A percentile compares a stretch with the other conserved stretches of the same genome.
These are phyloP conservation scores for Callaeas wilsoni DNA, from an alignment of 2,113 vertebrate genomes.

Conservation along the genomic window DNA sequence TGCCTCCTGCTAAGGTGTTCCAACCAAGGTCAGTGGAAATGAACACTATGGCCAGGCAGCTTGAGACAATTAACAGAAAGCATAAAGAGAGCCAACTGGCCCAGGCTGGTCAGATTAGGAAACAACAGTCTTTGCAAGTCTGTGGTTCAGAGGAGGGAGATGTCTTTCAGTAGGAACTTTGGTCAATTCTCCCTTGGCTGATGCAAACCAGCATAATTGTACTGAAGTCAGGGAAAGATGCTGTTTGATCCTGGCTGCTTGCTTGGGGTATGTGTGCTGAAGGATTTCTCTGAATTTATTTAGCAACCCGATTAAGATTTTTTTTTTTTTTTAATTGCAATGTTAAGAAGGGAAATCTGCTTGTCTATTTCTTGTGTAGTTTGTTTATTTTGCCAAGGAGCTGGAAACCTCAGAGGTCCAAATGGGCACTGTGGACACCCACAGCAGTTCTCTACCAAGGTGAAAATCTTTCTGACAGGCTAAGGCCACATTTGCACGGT, in stretches of 20 bases:
- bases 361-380: not conserved
- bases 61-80: slow-evolving; percentile 27
- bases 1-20: slow-evolving; percentile 1
- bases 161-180: not conserved
- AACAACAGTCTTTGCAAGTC: not conserved
- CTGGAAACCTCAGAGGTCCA: not conserved
- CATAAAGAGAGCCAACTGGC: not conserved
- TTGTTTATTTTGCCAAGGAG: not conserved
- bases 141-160: not conserved
- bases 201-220: not conserved
- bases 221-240: not conserved
- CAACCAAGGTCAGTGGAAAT: slow-evolving; percentile 2
- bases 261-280: not conserved
- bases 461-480: not conserved
- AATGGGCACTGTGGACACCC: not conserved
- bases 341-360: not conserved
- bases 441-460: not conserved
- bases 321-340: not conserved
- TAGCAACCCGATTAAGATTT: not conserved
- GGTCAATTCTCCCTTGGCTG: not conserved
- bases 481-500: not conserved
- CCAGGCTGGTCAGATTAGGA: not conserved
- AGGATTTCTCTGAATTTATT: not conserved
- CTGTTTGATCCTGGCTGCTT: not conserved
- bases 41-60: not conserved